Percentiles rank a stretch among this genome's conserved stretches.
These are phyloP conservation scores for Sylvia borin DNA, from an alignment of 2,797 vertebrate species.

Conservation along the genomic window DNA sequence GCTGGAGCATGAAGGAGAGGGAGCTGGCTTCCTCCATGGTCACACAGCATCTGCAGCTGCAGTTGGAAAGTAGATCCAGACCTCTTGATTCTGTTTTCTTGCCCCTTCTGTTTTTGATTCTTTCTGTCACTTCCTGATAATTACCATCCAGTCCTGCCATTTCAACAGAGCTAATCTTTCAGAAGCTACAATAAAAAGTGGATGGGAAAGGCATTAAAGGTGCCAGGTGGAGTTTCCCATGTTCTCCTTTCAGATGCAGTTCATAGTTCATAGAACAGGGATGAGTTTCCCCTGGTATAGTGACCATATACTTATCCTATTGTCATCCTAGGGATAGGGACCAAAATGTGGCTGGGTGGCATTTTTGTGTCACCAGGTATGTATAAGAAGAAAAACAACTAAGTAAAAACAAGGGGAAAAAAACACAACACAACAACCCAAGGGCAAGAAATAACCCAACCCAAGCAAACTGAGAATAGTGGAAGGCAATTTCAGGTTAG, in stretches of 20 bases:
- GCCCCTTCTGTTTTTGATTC: background rate
- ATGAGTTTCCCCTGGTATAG: background rate
- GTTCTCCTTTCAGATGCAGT: background rate
- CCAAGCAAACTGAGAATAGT: background rate
- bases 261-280: background rate
- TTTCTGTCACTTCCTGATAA: background rate
- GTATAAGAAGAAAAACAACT: background rate
- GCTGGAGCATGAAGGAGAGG: background rate
- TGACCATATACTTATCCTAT: background rate
- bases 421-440: background rate
- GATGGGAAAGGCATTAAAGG: background rate
- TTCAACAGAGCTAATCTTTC: background rate
- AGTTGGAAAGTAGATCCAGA: background rate
- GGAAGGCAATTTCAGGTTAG: background rate
- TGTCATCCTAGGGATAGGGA: background rate
- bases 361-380: background rate
- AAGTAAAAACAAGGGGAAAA: background rate
- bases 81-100: background rate
- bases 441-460: background rate
- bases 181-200: background rate
- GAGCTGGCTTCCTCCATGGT: background rate
- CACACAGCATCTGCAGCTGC: background rate
- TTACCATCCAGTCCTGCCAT: background rate
- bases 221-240: background rate
- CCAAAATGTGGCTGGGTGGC: background rate